Percentiles rank a stretch among this genome's conserved stretches.
Conservation (phyloP, 2,888 invertebrate species). For the Meganola albula region DNA sequence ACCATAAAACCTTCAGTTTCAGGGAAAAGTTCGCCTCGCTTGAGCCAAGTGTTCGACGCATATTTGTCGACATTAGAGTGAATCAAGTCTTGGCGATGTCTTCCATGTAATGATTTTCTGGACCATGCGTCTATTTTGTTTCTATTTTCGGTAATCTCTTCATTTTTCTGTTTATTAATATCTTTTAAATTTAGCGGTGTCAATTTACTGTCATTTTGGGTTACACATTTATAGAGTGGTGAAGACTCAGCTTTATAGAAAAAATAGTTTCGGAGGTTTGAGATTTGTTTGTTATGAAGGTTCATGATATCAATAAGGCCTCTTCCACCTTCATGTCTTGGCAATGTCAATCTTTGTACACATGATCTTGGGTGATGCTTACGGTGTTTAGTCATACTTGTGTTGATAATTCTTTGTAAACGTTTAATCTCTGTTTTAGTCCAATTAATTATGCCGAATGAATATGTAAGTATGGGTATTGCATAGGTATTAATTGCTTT, state of each 20-base stretch:
- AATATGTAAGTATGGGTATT: constrained; percentile 7
- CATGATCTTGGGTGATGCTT: constrained; percentile 4
- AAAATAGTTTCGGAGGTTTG: background rate
- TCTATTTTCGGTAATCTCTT: too few relatives aligned
- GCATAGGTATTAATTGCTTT: constrained; percentile 9
- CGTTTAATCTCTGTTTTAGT: constrained; percentile 6
- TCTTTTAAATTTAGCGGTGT: background rate
- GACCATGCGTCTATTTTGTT: background rate
- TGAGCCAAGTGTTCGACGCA: constrained; percentile 11
- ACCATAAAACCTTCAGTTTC: too few relatives aligned
- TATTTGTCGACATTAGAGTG: constrained; percentile 12
- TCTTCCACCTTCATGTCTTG: background rate
- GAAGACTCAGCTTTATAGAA: background rate
- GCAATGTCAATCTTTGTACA: background rate
- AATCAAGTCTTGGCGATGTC: constrained; percentile 10
- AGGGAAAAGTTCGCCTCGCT: constrained; percentile 3
- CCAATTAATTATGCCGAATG: constrained; percentile 6
- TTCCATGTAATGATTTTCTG: constrained; percentile 9
- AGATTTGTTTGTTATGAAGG: background rate
- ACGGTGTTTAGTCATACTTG: constrained; percentile 6
- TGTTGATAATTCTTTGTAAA: constrained; percentile 6
- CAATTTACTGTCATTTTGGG: background rate
- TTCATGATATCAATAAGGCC: background rate
- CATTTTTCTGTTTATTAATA: background rate
- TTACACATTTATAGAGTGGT: too few relatives aligned